Evolutionary conservation across 2,797 vertebrate genomes (phyloP), one percentile per base, ranked within the genome.

Genomic region (Melanotaenia boesemani): DNA sequence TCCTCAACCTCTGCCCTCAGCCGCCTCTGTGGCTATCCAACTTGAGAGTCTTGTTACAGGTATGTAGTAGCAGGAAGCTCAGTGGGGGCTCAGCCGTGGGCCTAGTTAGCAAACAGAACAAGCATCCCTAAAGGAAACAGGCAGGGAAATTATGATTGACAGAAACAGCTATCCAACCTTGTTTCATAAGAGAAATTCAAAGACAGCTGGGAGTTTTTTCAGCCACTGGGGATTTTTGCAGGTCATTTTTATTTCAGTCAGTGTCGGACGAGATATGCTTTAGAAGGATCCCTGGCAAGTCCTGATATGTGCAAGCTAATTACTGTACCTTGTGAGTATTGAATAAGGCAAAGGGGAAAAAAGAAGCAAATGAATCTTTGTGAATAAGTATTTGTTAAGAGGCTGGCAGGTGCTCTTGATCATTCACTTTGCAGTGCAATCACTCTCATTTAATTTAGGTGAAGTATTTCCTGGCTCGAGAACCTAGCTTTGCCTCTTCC

Each of bases 21-120:
- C 28, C 10, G 6, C 72, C 60, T 73, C 82, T 1, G 62, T 70
- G 73, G 74, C 63, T 62, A 37, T 80, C 67, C 77, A 79, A 68
- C 74, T 80, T 70, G 77, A 88, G 82, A 84, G 77, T 69, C 86
- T 91, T 83, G 85, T 92, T 91, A 58, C 30, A 50, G 67, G 26
- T 36, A 88, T 48, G 48, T 70, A 80, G 70, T 80, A 73, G 73
- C 72, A 56, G 83, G 85, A 80, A 67, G 68, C 79, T 81, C 70
- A 11, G 46, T 83, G 77, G 78, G 74, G 76, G 74, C 63, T 13
- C 67, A 64, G 48, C 57, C 68, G 11, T 77, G 80, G 79, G 77
- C 55, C 79, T 80, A 76, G 82, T 86, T 89, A 83, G 79, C 84
- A 82, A 88, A 88, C 79, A 71, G 54, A 74, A 15, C 79, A 74